These are phyloP conservation scores for Tringa solitaria DNA, from an alignment of 2,113 vertebrate genomes.

Conservation along the genomic window DNA sequence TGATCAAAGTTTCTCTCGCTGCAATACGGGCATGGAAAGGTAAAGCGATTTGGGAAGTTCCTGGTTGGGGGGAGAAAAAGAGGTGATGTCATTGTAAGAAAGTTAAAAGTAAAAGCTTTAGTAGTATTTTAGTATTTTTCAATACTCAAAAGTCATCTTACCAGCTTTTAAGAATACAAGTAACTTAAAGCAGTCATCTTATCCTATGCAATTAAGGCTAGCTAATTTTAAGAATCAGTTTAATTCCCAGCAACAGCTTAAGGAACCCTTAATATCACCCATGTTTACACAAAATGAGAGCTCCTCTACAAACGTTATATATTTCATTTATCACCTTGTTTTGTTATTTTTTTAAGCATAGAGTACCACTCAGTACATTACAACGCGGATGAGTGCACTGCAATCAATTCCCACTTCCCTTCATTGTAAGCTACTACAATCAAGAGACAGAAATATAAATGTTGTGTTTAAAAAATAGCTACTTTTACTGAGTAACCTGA, in stretches of 20 bases:
- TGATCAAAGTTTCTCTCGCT: constrained; percentile 93
- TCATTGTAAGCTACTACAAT: rapidly evolving
- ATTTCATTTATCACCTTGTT: neutral
- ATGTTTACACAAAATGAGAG: neutral
- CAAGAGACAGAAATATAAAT: neutral
- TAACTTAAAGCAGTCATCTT: neutral
- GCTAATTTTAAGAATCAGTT: neutral
- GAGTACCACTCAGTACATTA: neutral
- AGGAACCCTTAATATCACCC: neutral
- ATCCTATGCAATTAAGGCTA: neutral
- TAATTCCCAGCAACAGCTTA: neutral
- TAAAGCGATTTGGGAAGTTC: constrained; percentile 91
- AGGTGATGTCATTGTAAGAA: neutral
- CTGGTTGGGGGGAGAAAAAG: constrained; percentile 57
- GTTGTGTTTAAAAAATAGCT: neutral
- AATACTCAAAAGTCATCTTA: neutral
- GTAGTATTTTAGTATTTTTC: too few species aligned
- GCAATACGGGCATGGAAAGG: constrained; percentile 95
- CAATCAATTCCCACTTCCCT: neutral
- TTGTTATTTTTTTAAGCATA: neutral
- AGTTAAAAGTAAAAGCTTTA: neutral
- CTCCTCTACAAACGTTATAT: neutral
- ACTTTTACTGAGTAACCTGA: neutral
- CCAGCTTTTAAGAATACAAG: neutral
- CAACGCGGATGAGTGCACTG: neutral